These are phyloP conservation scores for Sceloporus undulatus DNA, from an alignment of 2,113 vertebrate species.

Conservation along the genomic window DNA sequence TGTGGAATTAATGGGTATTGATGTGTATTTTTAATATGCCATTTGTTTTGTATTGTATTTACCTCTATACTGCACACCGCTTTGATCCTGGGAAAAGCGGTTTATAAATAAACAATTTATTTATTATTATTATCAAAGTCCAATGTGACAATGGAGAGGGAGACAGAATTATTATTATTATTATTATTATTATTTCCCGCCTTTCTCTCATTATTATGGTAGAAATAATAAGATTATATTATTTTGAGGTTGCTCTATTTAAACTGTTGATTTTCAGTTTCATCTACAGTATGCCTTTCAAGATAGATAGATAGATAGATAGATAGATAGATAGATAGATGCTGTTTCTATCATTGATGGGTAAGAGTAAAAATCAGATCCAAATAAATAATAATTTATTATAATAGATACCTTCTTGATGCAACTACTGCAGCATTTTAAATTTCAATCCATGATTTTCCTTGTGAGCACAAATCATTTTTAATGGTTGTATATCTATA, in stretches of 20 bases:
- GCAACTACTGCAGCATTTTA: neutral
- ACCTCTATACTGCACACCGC: too few species aligned
- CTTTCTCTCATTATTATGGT: neutral
- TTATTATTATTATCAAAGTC: too few species aligned
- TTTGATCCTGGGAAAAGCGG: too few species aligned
- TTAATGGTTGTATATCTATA: neutral
- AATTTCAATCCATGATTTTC: neutral
- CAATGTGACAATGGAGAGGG: too few species aligned
- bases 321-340: neutral
- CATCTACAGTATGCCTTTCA: neutral
- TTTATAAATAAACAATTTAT: too few species aligned
- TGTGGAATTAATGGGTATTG: too few species aligned
- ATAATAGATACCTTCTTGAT: neutral
- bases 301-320: too few species aligned
- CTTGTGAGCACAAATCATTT: neutral
- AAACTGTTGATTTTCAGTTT: neutral
- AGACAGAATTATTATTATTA: too few species aligned
- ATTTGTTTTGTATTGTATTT: too few species aligned
- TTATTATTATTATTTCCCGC: too few species aligned
- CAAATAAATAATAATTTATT: neutral
- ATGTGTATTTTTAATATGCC: too few species aligned
- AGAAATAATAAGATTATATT: neutral
- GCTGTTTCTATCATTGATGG: neutral
- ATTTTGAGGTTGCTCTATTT: neutral
- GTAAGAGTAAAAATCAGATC: neutral